Evolutionary conservation across 2,797 vertebrate species (phyloP).

Genomic region (Sebastes matsubarae): DNA sequence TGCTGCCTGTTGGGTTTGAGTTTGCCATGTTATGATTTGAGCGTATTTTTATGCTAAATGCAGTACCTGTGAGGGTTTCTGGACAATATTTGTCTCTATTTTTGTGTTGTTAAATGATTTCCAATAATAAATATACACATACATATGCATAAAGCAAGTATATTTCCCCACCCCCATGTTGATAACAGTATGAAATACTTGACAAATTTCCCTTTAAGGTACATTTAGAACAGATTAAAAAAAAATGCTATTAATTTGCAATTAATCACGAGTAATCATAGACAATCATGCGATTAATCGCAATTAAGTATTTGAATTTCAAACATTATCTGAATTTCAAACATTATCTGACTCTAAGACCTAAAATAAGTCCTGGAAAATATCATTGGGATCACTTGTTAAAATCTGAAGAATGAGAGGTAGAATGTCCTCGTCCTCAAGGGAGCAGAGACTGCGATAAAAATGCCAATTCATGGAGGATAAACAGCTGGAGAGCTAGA

Average conservation of each 20-base stretch:
- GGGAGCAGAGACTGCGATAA: background rate
- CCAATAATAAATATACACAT: no score
- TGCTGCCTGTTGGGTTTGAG: fast-evolving
- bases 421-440: no score
- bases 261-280: background rate
- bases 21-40: no score
- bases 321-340: background rate
- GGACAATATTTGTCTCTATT: fast-evolving
- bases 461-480: background rate
- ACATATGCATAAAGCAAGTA: no score
- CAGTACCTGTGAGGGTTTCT: no score
- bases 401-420: background rate
- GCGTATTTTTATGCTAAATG: fast-evolving
- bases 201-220: background rate
- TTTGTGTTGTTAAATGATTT: no score
- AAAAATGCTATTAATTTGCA: background rate
- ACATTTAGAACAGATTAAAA: no score
- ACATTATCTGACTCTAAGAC: background rate
- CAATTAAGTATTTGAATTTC: background rate
- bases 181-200: background rate
- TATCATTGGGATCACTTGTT: background rate
- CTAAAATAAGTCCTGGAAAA: background rate
- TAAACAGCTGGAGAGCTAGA: background rate
- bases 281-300: no score
- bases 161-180: background rate